These are phyloP conservation scores for Siphlonurus alternatus DNA, from an alignment of 2,888 invertebrate genomes.

Conservation along the genomic window DNA sequence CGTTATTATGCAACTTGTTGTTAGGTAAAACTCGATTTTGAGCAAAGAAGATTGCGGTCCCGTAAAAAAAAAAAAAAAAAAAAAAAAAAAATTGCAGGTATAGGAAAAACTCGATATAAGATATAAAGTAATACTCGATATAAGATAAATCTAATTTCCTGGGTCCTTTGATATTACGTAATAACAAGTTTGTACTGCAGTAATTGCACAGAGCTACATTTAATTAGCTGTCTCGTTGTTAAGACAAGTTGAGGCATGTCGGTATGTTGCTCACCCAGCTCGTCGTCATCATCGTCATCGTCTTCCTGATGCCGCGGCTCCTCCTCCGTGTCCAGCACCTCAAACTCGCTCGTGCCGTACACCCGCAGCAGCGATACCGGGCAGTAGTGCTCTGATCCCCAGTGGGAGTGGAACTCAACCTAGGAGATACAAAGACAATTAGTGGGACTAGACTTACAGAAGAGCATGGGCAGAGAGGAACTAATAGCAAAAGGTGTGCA, in stretches of 20 bases:
- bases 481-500: too few relatives aligned
- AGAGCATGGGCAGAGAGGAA: not conserved
- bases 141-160: too few relatives aligned
- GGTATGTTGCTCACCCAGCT: conserved; percentile 22
- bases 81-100: too few relatives aligned
- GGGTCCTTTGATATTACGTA: not conserved
- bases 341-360: conserved; percentile 85
- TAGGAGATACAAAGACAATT: conserved; percentile 5
- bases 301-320: conserved; percentile 29
- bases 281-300: conserved; percentile 20
- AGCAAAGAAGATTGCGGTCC: too few relatives aligned
- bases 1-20: too few relatives aligned
- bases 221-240: too few relatives aligned
- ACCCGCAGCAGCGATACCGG: conserved; percentile 90
- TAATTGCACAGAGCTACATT: too few relatives aligned
- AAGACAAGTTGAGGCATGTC: too few relatives aligned
- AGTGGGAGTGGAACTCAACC: conserved; percentile 77
- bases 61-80: too few relatives aligned
- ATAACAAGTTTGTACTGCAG: not conserved
- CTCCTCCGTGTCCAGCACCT: conserved; percentile 70
- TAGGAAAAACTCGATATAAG: too few relatives aligned
- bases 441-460: too few relatives aligned
- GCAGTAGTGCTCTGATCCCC: conserved; percentile 94
- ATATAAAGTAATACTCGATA: not conserved
- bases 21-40: too few relatives aligned